Percentiles rank a stretch among this genome's conserved stretches.
These are phyloP conservation scores for Cotesia vestalis DNA, from an alignment of 1,140 invertebrate genomes.

Conservation along the genomic window DNA sequence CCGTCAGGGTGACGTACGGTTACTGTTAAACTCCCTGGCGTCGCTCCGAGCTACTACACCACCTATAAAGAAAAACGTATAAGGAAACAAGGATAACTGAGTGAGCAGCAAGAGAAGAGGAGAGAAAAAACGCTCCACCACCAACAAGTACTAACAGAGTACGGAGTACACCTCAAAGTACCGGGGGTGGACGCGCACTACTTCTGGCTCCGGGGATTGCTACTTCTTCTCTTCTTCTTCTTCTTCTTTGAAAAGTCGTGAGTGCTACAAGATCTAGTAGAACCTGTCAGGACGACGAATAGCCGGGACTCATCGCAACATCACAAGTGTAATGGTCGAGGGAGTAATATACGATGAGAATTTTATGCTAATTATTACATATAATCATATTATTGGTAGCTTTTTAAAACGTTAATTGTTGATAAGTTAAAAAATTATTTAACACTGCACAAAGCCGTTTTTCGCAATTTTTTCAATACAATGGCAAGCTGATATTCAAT, in stretches of 20 bases:
- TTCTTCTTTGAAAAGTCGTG: too few relatives aligned
- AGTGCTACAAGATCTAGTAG: background rate
- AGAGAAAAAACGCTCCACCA: conserved; percentile 25
- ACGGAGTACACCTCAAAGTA: conserved; percentile 40
- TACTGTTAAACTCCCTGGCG: conserved; percentile 60
- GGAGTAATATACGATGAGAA: too few relatives aligned
- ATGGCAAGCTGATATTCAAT: too few relatives aligned
- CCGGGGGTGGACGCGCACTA: conserved; percentile 19
- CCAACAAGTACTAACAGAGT: conserved; percentile 6
- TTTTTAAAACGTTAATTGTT: too few relatives aligned
- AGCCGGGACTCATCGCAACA: conserved; percentile 36
- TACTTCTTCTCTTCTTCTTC: conserved; percentile 3
- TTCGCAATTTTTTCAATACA: too few relatives aligned
- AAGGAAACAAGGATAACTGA: conserved; percentile 43
- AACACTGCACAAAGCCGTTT: too few relatives aligned
- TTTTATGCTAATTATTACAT: too few relatives aligned
- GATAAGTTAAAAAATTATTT: too few relatives aligned
- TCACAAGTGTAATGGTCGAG: conserved; percentile 21
- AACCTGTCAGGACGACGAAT: conserved; percentile 31
- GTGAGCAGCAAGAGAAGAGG: background rate
- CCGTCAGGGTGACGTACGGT: conserved; percentile 59
- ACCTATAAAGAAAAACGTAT: background rate
- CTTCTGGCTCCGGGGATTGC: conserved; percentile 40
- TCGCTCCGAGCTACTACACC: conserved; percentile 11
- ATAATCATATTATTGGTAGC: too few relatives aligned